Evolutionary conservation across 1,140 invertebrate species (phyloP), one percentile per base, ranked within the genome.

Genomic region (Drosophila nikananu): DNA sequence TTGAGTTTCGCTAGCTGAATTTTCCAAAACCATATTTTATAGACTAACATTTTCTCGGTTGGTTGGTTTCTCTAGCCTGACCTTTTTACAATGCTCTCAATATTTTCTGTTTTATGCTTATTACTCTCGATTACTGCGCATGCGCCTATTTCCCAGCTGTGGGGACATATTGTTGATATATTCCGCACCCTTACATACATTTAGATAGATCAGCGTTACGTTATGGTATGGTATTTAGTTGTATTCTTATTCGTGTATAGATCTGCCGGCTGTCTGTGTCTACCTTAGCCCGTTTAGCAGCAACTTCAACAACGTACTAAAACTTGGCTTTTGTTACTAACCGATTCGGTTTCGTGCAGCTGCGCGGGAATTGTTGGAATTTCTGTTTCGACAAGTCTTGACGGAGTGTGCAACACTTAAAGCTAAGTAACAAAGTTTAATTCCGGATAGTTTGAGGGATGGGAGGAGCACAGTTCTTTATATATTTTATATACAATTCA

Each of bases 331-430:
- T 39, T 48, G 41, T 61, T 49, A 39, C 25, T 49, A 27, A 51
- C 17, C 48, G 25, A 51, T 51, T 51, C 25, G 25, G 25, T 27
- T 46, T 58, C 35, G 27, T 59, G 23, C 48, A 27, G 48, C 48
- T 70, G 49, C n/a, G n/a, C 48, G 54, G 58, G 60, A 42, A 61
- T 81, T 57, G 48, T 55, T 81, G 62, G 72, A 68, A 70, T 68
- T 59, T 61, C 42, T 66, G 60, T 65, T 75, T 71, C 55, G 68
- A 66, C 65, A 89, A 81, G 62, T 84, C 77, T 67, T 84, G 77
- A 90, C 66, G 78, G 84, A 83, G 86, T 83, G 81, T 89, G 86
- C 86, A 89, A 90, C 84, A 90, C 84, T 89, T 89, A 89, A 90
- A 89, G 78, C 79, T 89, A 89, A 80, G 70, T 89, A 89, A 89